Base-by-base conservation (phyloP, 2,888 invertebrate species). In the Drosophila greeni region DNA sequence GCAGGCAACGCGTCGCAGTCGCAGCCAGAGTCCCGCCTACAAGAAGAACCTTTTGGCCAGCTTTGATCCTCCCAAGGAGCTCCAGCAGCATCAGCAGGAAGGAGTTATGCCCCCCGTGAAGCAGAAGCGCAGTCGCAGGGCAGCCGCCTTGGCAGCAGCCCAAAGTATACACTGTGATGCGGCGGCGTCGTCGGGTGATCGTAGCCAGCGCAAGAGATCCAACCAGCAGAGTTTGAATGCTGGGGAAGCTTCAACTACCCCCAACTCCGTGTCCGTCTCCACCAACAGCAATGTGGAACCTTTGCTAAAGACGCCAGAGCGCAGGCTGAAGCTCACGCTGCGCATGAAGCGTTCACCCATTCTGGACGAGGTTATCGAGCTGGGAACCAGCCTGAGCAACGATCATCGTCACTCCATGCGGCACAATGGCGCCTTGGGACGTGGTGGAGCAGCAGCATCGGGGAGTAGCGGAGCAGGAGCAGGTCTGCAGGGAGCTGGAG, bases 311-410 rank as follows among this genome's bases (percentile, higher is more conserved):
- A 89, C 89, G 1, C 89, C 89, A 0, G 89, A 89, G 69, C 82
- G 89, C 6, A 81, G 94, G 6, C 87, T 96, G 53, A 95, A 95
- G 86, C 87, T 97, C 67, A 96, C 95, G 7, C 88, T 97, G 64
- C 92, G 96, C 6, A 95, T 97, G 91, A 96, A 97, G 87, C 92
- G 96, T 31, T 95, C 95, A 72, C 95, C 95, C 2, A 93, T 95
- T 56, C 89, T 95, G 48, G 96, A 96, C 84, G 95, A 96, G 84
- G 92, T 95, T 1, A 93, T 95, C 84, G 95, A 95, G 86, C 93
- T 93, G n/a, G 93, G 94, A 29, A 93, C 93, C 18, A 93, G 92
- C 82, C 87, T 93, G 49, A 92, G 92, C 77, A 92, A 92, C 72
- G 92, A 92, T 70, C 90, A 90, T 0, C 70, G 74, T 11, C 75